Evolutionary conservation across 2,797 vertebrate species (phyloP).

Genomic region (Oryzias sinensis): DNA sequence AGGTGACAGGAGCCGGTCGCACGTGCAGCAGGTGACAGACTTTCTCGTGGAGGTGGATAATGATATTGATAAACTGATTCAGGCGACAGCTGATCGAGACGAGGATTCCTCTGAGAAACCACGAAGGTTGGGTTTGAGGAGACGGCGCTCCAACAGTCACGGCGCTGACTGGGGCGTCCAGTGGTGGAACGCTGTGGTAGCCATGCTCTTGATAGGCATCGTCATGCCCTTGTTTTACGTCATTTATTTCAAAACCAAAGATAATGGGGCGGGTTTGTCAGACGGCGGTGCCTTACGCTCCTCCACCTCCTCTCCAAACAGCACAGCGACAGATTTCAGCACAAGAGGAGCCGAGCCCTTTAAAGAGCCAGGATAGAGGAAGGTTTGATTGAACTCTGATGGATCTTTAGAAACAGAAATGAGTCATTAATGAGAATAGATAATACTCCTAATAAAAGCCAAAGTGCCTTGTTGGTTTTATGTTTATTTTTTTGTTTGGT

Average conservation of each 20-base stretch:
- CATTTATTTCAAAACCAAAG: constrained; percentile 89
- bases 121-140: constrained; percentile 37
- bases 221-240: constrained; percentile 91
- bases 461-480: constrained; percentile 4
- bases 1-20: constrained; percentile 16
- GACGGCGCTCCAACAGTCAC: constrained; percentile 8
- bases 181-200: constrained; percentile 93
- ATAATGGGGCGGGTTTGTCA: constrained; percentile 33
- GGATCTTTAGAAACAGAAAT: neutral
- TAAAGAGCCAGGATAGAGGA: constrained; percentile 36
- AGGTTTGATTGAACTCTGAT: constrained; percentile 11
- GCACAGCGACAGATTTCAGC: constrained; percentile 22
- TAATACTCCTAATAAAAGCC: constrained; percentile 16
- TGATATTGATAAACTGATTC: constrained; percentile 82
- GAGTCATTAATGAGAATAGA: constrained; percentile 1
- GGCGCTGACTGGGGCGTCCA: constrained; percentile 90
- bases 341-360: constrained; percentile 9
- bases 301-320: constrained; percentile 32
- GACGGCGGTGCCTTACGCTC: constrained; percentile 20
- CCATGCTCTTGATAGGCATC: constrained; percentile 91
- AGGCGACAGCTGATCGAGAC: constrained; percentile 67
- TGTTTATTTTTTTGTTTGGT: constrained; percentile 1
- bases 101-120: constrained; percentile 37
- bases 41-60: constrained; percentile 88
- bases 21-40: constrained; percentile 63